Percentiles rank a stretch among this genome's conserved stretches.
These are phyloP conservation scores for Circaetus gallicus DNA, from an alignment of 2,113 vertebrate genomes.

Conservation along the genomic window DNA sequence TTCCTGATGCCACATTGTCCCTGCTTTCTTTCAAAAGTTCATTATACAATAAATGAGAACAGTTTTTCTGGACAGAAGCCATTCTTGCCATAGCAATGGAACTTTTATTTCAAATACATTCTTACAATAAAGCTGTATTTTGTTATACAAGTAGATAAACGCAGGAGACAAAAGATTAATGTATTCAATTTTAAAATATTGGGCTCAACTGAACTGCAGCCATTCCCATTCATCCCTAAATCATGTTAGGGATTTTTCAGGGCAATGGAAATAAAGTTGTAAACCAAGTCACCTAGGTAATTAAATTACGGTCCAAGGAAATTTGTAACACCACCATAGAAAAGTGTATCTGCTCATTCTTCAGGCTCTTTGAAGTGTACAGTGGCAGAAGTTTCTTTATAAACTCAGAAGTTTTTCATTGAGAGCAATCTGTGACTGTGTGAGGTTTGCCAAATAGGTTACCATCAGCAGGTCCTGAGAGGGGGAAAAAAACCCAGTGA, in stretches of 20 bases:
- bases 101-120: slow-evolving; percentile 54
- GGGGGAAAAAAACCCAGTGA: neutral
- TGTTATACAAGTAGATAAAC: slow-evolving; percentile 1
- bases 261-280: neutral
- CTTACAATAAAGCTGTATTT: slow-evolving; percentile 21
- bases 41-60: neutral
- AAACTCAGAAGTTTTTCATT: slow-evolving; percentile 91
- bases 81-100: neutral
- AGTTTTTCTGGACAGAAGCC: neutral
- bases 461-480: slow-evolving; percentile 93
- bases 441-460: slow-evolving; percentile 93
- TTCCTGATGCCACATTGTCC: neutral
- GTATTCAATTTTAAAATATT: neutral
- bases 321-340: neutral
- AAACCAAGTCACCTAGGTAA: neutral
- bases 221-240: neutral
- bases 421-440: slow-evolving; percentile 92
- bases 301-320: slow-evolving; percentile 27
- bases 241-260: neutral
- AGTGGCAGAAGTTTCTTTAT: slow-evolving; percentile 39
- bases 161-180: neutral
- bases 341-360: neutral
- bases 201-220: neutral
- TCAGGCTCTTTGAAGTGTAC: neutral
- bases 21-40: neutral